Conservation (phyloP, 2,797 vertebrate species). For the Propithecus deckenii region DNA sequence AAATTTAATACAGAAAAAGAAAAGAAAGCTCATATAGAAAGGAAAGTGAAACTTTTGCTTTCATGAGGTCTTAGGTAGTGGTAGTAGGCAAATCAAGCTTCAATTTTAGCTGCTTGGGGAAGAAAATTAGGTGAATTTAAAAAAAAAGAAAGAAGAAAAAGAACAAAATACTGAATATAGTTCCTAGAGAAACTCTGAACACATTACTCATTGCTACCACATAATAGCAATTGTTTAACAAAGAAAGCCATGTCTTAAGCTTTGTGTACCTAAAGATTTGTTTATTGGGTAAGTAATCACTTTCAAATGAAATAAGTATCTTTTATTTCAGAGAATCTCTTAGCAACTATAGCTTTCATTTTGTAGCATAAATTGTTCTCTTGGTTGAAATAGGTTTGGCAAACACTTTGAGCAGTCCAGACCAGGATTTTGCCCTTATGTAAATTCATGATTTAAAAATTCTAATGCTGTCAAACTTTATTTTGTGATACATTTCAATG, state of each 20-base stretch:
- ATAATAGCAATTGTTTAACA: constrained; percentile 49
- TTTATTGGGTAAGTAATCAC: constrained; percentile 67
- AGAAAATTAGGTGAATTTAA: not conserved
- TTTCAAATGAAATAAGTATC: constrained; percentile 56
- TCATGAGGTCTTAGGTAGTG: not conserved
- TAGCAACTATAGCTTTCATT: constrained; percentile 55
- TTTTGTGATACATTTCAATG: not conserved
- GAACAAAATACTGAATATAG: not conserved
- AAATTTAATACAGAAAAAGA: not conserved
- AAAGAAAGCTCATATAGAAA: not conserved
- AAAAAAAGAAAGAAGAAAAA: not conserved
- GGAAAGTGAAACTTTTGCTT: not conserved
- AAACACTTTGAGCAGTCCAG: not conserved
- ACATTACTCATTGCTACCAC: not conserved
- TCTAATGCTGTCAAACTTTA: not conserved
- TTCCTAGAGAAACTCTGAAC: constrained; percentile 12
- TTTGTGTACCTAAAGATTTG: constrained; percentile 59
- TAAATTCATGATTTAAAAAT: constrained; percentile 52
- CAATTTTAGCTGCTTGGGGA: not conserved
- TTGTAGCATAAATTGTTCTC: not conserved
- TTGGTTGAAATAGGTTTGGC: constrained; percentile 24
- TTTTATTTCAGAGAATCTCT: constrained; percentile 49
- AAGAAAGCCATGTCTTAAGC: constrained; percentile 37
- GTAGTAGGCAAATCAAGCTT: not conserved
- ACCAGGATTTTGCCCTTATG: constrained; percentile 23